Evolutionary conservation across 2,797 vertebrate species (phyloP).

Genomic region (Anisognathus igniventris): DNA sequence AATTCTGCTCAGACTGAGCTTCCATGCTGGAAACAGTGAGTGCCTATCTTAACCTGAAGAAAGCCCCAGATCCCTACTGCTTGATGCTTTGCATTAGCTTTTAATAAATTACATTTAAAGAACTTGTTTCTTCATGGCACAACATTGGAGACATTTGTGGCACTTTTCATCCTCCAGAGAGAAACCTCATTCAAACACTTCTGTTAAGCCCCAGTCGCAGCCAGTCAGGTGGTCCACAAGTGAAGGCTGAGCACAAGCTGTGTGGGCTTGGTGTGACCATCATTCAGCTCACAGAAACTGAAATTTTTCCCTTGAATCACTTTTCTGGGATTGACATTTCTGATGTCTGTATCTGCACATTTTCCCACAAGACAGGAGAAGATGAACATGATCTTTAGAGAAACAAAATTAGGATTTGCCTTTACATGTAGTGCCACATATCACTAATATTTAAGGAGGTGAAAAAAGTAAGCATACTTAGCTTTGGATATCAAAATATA

Average conservation of each 20-base stretch:
- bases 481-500: background rate
- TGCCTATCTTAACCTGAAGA: background rate
- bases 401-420: background rate
- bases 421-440: background rate
- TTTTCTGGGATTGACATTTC: background rate
- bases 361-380: background rate
- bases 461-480: background rate
- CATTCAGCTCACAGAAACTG: rapidly evolving
- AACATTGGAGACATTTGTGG: background rate
- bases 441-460: background rate
- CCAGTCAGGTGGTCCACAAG: background rate
- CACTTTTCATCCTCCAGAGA: background rate
- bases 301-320: background rate
- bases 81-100: background rate
- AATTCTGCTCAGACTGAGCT: background rate
- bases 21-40: background rate
- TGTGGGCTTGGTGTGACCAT: background rate
- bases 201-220: rapidly evolving
- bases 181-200: background rate
- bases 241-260: background rate
- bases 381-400: background rate
- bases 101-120: background rate
- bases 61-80: background rate
- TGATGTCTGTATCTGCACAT: background rate
- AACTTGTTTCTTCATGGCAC: background rate